These are phyloP conservation scores for Columba guinea DNA, from an alignment of 2,797 vertebrate genomes.

Conservation along the genomic window DNA sequence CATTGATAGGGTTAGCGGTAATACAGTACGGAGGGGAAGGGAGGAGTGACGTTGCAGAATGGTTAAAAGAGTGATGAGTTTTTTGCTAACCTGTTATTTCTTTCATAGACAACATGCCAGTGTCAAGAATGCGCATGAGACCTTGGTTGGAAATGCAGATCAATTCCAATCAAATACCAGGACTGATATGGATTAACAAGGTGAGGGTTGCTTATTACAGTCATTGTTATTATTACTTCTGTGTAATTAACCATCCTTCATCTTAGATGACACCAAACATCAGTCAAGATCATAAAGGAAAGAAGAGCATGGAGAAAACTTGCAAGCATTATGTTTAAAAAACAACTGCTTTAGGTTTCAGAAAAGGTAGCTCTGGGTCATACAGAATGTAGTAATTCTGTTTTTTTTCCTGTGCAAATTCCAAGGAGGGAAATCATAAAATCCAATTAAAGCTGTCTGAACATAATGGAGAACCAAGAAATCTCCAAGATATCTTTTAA, in stretches of 20 bases:
- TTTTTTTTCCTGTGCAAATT: background rate
- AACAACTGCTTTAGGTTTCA: background rate
- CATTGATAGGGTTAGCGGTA: rapidly evolving
- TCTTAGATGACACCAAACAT: background rate
- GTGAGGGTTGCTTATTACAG: slow-evolving; percentile 34
- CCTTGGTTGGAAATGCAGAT: slow-evolving; percentile 84
- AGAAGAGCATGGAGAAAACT: background rate
- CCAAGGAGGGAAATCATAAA: background rate
- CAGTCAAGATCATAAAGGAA: background rate
- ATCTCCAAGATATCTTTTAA: background rate
- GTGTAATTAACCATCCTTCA: background rate
- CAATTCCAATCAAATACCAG: slow-evolving; percentile 79
- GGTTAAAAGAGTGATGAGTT: rapidly evolving
- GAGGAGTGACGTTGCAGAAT: background rate
- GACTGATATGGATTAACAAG: slow-evolving; percentile 82
- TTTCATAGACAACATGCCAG: slow-evolving; percentile 76
- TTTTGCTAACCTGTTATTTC: background rate
- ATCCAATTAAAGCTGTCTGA: background rate
- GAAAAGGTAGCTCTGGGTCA: background rate
- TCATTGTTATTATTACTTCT: background rate
- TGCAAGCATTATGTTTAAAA: background rate
- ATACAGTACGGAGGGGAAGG: background rate
- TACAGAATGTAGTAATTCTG: background rate
- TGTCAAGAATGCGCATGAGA: slow-evolving; percentile 82
- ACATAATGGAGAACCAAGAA: background rate